A percentile compares a stretch with the other conserved stretches of the same genome.
Evolutionary conservation across 2,113 vertebrate genomes (phyloP).

Genomic region (Puffinus mauretanicus): DNA sequence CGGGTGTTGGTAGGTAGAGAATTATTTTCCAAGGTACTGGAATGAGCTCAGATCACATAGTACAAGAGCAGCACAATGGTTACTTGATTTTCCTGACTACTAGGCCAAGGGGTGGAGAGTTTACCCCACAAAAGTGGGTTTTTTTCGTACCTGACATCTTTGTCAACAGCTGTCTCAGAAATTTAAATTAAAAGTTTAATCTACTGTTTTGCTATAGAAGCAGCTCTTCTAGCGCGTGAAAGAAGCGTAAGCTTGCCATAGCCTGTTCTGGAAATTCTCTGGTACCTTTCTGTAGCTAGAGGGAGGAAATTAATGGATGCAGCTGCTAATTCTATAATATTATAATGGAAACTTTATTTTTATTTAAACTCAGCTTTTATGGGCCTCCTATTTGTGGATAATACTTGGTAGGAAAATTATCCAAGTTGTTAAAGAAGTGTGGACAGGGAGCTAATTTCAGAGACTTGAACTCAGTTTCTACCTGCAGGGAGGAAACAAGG

Average conservation of each 20-base stretch:
- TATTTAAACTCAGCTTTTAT: background rate
- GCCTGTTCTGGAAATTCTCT: conserved; percentile 24
- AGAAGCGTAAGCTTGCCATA: background rate
- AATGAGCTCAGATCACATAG: background rate
- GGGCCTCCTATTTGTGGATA: background rate
- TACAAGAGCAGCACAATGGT: background rate
- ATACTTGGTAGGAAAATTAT: background rate
- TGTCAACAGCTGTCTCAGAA: background rate
- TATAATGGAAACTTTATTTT: conserved; percentile 21
- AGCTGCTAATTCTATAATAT: background rate
- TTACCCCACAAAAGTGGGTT: background rate
- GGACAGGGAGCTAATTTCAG: background rate
- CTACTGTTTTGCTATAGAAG: background rate
- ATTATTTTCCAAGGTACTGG: background rate
- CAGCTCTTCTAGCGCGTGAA: background rate
- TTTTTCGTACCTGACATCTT: background rate
- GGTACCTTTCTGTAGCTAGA: background rate
- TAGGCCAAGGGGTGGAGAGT: background rate
- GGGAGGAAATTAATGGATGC: background rate
- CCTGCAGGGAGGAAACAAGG: background rate
- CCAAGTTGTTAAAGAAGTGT: background rate
- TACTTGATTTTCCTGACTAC: background rate
- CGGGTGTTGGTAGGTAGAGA: background rate
- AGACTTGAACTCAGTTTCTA: background rate
- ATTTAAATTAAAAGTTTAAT: background rate